A percentile compares a stretch with the other conserved stretches of the same genome.
These are phyloP conservation scores for Ypsolopha sequella DNA, from an alignment of 2,888 invertebrate species.

Conservation along the genomic window DNA sequence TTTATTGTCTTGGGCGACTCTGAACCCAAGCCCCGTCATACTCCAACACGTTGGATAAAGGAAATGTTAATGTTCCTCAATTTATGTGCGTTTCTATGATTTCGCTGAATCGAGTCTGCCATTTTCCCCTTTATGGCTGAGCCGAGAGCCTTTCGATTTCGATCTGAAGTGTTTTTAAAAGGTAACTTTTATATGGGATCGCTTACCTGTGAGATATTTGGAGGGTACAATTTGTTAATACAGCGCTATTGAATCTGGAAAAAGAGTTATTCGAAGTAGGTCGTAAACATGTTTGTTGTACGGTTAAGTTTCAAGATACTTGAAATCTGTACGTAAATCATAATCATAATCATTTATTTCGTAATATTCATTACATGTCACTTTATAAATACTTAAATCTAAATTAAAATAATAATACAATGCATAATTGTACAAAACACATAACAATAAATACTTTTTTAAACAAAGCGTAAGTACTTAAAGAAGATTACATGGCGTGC, in stretches of 20 bases:
- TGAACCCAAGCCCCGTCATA: constrained; percentile 59
- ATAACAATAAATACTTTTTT: no score
- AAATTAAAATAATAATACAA: no score
- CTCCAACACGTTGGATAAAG: constrained; percentile 69
- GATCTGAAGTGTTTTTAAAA: not conserved
- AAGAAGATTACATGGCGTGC: no score
- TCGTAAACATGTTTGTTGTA: no score
- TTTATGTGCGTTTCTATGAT: constrained; percentile 72
- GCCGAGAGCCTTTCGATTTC: constrained; percentile 32
- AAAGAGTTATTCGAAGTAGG: no score
- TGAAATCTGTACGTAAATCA: no score
- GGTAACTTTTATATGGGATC: not conserved
- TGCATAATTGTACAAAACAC: no score
- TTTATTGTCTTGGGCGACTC: constrained; percentile 70
- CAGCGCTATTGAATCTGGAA: not conserved
- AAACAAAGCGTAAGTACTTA: no score
- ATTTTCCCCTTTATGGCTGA: constrained; percentile 54
- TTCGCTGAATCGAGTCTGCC: constrained; percentile 62
- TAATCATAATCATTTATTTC: no score
- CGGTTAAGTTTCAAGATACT: no score
- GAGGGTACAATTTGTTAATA: not conserved
- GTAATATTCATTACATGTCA: no score
- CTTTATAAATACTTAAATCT: no score
- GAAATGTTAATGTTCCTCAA: constrained; percentile 69
- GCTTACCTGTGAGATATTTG: not conserved